Evolutionary conservation across 2,888 invertebrate species (phyloP).

Genomic region (Rambutsinella grinnellia): DNA sequence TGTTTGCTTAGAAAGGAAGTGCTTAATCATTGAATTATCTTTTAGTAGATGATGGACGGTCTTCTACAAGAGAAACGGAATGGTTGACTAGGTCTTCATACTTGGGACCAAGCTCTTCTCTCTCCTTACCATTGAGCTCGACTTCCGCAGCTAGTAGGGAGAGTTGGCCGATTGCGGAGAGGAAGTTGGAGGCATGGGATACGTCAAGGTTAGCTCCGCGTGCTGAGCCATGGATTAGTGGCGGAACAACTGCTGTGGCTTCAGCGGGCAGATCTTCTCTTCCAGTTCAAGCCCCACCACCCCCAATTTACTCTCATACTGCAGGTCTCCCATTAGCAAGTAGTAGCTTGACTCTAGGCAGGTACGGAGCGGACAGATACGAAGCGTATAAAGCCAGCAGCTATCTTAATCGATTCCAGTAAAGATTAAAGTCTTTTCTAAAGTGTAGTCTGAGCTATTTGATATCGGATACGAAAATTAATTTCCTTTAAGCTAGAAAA

Average conservation of each 20-base stretch:
- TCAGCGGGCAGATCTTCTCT: slow-evolving; percentile 27
- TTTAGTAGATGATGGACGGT: slow-evolving; percentile 23
- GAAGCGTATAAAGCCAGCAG: slow-evolving; percentile 29
- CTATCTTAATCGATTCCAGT: slow-evolving; percentile 18
- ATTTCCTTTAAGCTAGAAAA: no score
- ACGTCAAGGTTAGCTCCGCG: slow-evolving; percentile 24
- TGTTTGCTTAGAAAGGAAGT: no score
- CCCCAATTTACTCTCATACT: slow-evolving; percentile 46
- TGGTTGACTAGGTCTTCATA: slow-evolving; percentile 36
- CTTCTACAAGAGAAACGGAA: slow-evolving; percentile 8
- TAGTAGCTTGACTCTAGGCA: slow-evolving; percentile 3
- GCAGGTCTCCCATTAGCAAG: no score
- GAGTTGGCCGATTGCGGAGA: slow-evolving; percentile 35
- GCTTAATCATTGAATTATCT: background rate
- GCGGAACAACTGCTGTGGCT: slow-evolving; percentile 39
- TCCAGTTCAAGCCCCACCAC: slow-evolving; percentile 38
- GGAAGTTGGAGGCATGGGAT: slow-evolving; percentile 44
- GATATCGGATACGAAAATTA: no score
- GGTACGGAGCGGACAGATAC: slow-evolving; percentile 28
- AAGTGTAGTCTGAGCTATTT: no score
- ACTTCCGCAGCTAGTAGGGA: slow-evolving; percentile 21
- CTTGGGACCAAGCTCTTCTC: slow-evolving; percentile 16
- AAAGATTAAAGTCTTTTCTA: background rate
- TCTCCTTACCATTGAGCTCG: slow-evolving; percentile 19
- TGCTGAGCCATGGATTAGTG: slow-evolving; percentile 57